phyloP scores from a whole-genome alignment of 1,140 invertebrate species.

The Cotesia vestalis region DNA sequence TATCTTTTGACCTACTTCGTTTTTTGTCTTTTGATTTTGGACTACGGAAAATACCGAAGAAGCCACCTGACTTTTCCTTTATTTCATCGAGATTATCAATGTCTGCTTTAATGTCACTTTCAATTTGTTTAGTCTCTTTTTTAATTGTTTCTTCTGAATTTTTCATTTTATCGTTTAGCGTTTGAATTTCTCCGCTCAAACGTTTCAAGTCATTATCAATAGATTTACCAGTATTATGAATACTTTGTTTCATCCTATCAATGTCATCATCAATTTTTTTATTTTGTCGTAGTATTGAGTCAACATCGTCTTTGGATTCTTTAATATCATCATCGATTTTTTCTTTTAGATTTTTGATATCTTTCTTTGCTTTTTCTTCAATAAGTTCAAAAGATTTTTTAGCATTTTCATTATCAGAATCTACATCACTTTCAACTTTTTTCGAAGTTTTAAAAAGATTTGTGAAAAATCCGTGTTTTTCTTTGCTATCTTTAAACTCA shows the following conservation, averaged over 20 bases:
- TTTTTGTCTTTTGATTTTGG: conserved; percentile 51
- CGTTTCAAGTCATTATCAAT: conserved; percentile 26
- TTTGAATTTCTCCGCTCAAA: conserved; percentile 16
- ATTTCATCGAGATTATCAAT: conserved; percentile 30
- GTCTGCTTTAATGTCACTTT: neutral
- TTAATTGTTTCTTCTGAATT: neutral
- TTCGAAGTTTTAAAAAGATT: conserved; percentile 38
- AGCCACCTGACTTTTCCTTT: conserved; percentile 41
- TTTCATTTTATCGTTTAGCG: conserved; percentile 22
- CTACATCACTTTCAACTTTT: conserved; percentile 33
- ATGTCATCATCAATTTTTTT: conserved; percentile 15
- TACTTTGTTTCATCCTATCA: conserved; percentile 15
- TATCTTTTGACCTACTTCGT: conserved; percentile 45
- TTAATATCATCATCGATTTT: conserved; percentile 16
- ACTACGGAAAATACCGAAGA: conserved; percentile 52
- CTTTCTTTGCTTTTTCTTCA: conserved; percentile 26
- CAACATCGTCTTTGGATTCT: conserved; percentile 26
- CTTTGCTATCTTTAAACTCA: conserved; percentile 31
- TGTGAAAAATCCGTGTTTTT: conserved; percentile 42
- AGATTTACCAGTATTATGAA: conserved; percentile 14
- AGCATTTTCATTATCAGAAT: conserved; percentile 19
- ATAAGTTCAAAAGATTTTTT: conserved; percentile 32
- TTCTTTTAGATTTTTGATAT: conserved; percentile 9
- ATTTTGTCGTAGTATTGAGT: neutral
- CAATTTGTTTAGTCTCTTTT: conserved; percentile 12